phyloP scores from a whole-genome alignment of 2,113 vertebrate genomes.

The Daboia siamensis region DNA sequence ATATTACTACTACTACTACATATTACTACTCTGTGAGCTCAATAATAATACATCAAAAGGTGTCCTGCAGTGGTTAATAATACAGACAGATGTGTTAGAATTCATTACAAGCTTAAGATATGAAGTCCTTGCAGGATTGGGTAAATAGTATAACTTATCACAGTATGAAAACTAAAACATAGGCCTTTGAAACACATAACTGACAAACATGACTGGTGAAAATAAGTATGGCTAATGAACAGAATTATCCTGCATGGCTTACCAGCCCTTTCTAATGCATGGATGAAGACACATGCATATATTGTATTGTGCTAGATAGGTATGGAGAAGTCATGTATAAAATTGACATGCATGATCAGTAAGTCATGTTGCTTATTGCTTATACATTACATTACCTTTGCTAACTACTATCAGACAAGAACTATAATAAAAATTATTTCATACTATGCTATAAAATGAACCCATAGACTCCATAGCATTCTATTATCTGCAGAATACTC shows the following conservation, averaged over 20 bases:
- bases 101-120: background rate
- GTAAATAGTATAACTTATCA: background rate
- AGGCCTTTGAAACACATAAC: background rate
- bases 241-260: background rate
- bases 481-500: slow-evolving; percentile 4
- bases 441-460: background rate
- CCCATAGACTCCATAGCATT: background rate
- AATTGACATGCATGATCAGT: background rate
- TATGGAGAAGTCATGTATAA: background rate
- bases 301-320: background rate
- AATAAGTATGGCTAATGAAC: background rate
- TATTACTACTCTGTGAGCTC: slow-evolving; percentile 31
- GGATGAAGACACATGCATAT: background rate
- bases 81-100: slow-evolving; percentile 11
- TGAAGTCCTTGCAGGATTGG: slow-evolving; percentile 21
- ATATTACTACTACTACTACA: slow-evolving; percentile 40
- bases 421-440: background rate
- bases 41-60: slow-evolving; percentile 25
- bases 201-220: background rate
- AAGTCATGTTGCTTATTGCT: background rate
- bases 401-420: background rate
- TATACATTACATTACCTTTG: background rate
- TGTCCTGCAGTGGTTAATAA: slow-evolving; percentile 14
- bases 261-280: background rate
- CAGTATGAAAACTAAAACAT: background rate